Percentiles rank a stretch among this genome's conserved stretches.
These are phyloP conservation scores for Acrocephalus arundinaceus DNA, from an alignment of 2,113 vertebrate genomes.

Conservation along the genomic window DNA sequence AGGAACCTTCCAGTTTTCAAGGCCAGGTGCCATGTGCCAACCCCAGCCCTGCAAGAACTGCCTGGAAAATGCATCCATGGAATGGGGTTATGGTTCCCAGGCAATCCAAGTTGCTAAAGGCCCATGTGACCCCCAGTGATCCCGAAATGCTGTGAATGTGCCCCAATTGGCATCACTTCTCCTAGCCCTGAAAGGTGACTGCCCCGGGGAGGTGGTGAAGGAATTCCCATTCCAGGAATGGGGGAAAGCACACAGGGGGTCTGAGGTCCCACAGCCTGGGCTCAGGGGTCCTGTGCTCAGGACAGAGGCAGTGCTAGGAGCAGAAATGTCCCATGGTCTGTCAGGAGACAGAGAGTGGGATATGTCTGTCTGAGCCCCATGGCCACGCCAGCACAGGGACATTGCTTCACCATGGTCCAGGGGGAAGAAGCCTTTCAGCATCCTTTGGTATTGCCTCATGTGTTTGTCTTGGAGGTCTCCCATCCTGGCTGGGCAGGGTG, in stretches of 20 bases:
- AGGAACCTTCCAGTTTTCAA: background rate
- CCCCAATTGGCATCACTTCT: background rate
- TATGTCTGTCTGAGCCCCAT: background rate
- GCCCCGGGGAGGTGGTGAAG: background rate
- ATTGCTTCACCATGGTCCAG: slow-evolving; percentile 13
- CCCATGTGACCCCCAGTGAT: background rate
- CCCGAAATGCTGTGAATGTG: background rate
- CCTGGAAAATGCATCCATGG: background rate
- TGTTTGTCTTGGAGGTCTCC: slow-evolving; percentile 57
- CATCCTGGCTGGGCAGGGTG: background rate
- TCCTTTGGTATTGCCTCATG: slow-evolving; percentile 46
- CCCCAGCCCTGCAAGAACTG: background rate
- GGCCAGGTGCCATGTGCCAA: background rate
- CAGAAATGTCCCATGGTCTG: background rate
- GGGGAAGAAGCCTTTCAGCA: slow-evolving; percentile 34
- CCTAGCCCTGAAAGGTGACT: background rate
- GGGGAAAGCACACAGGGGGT: background rate
- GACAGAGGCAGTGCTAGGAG: background rate
- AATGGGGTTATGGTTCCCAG: background rate
- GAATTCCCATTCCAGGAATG: background rate
- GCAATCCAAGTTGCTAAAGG: background rate
- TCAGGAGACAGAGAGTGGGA: background rate
- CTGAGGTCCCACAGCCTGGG: background rate
- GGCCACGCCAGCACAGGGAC: background rate
- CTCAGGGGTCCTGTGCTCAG: background rate